Percentiles rank a stretch among this genome's conserved stretches.
Conservation (phyloP, 1,140 invertebrate genomes). For the Pentalonia nigronervosa region DNA sequence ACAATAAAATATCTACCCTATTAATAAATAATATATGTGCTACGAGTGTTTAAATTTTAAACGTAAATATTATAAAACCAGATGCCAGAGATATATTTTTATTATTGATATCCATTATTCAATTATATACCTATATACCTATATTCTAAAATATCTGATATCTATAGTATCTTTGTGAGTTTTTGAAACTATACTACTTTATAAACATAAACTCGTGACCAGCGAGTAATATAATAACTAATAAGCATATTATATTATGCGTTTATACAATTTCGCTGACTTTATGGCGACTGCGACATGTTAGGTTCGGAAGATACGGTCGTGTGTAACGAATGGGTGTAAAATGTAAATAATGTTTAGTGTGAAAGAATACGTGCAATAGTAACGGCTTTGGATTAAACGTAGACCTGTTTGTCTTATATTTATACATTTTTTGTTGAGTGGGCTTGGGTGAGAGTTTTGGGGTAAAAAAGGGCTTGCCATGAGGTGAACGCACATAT, state of each 20-base stretch:
- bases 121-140: background rate
- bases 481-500: background rate
- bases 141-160: background rate
- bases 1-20: too few relatives aligned
- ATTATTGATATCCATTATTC: background rate
- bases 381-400: background rate
- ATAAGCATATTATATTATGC: background rate
- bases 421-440: background rate
- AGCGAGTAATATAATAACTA: background rate
- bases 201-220: background rate
- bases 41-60: background rate
- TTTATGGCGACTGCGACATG: background rate
- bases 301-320: background rate
- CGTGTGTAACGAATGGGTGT: background rate
- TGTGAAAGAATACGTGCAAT: background rate
- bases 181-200: background rate
- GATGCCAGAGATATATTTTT: background rate
- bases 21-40: too few relatives aligned
- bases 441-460: background rate
- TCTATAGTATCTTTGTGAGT: background rate
- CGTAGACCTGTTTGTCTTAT: background rate
- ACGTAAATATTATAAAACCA: background rate
- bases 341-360: background rate
- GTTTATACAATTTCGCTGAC: background rate
- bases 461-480: background rate